phyloP scores from a whole-genome alignment of 2,888 invertebrate genomes.

The Monochamus alternatus region DNA sequence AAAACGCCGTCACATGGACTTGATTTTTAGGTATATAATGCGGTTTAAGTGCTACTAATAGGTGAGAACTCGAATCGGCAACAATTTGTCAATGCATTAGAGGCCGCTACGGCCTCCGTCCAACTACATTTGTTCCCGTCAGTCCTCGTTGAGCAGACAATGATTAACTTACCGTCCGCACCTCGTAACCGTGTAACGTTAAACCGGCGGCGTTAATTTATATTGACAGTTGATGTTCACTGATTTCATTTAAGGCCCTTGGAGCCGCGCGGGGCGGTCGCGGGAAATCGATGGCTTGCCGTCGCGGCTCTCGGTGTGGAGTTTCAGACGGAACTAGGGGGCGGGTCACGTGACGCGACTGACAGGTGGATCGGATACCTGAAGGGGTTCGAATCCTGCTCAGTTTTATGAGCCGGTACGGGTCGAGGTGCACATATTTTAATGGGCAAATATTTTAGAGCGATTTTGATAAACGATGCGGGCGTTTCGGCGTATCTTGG shows the following conservation, averaged over 20 bases:
- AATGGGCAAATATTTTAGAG: slow-evolving; percentile 24
- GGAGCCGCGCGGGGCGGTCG: slow-evolving; percentile 34
- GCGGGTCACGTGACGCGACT: slow-evolving; percentile 28
- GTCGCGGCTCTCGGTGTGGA: slow-evolving; percentile 8
- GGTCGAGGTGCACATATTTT: slow-evolving; percentile 10
- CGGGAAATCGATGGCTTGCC: slow-evolving; percentile 20
- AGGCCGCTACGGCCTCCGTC: not conserved
- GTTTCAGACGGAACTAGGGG: slow-evolving; percentile 42
- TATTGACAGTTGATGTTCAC: slow-evolving; percentile 52
- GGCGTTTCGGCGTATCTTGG: not conserved
- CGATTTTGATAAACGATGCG: not conserved
- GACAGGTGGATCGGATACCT: slow-evolving; percentile 44
- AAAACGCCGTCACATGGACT: too few species aligned
- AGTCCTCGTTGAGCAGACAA: not conserved
- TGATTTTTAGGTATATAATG: too few species aligned
- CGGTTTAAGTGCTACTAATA: not conserved
- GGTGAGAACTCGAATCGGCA: not conserved
- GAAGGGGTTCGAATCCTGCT: slow-evolving; percentile 10
- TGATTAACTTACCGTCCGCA: slow-evolving; percentile 18
- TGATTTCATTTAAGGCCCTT: slow-evolving; percentile 49
- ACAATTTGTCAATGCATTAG: not conserved
- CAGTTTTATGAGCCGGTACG: not conserved
- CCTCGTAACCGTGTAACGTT: slow-evolving; percentile 36
- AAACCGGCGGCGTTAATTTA: slow-evolving; percentile 48
- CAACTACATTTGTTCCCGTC: slow-evolving; percentile 12